Evolutionary conservation across 1,140 invertebrate species (phyloP), one percentile per base, ranked within the genome.

Genomic region (Riptortus pedestris): DNA sequence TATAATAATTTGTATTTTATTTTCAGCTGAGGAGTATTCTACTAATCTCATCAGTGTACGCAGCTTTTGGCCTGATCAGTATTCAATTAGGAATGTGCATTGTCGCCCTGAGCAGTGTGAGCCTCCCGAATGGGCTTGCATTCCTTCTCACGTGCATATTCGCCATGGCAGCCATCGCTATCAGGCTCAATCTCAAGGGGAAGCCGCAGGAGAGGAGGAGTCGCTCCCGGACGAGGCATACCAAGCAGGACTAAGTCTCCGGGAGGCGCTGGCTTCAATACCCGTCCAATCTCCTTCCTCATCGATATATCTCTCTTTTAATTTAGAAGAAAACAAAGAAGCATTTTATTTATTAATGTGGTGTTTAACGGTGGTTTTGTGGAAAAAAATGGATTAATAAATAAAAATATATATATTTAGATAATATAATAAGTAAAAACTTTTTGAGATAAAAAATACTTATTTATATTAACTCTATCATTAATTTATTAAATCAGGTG

Each of bases 131-230:
- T 3, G 62, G 51, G 3, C 52, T 64, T 9, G 14, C 20, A 22
- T 64, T 64, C 20, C 51, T 64, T n/a, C 51, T 64, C 22, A 33
- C 62, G 9, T 58, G 62, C 62, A 47, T 64, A 48, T 7, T 58
- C 20, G 29, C 33, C 18, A 45, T 58, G 48, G 62, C 18, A 2
- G 14, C 45, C n/a, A 11, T 62, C 45, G 38, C 61, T 51, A 51
- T 51, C 22, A 51, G 24, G 22, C 16, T 51, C 9, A 51, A 51
- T 22, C 48, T 51, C n/a, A 51, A 22, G 11, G 48, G 48, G 2
- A 24, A 1, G 11, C 48, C 31, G 5, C n/a, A 45, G 18, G 43
- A 45, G 18, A 51, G 48, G 22, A 20, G 48, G 22, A 51, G 48
- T 24, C 16, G 48, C n/a, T 20, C n/a, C 12, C 16, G 48, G 22